Percentiles rank a stretch among this genome's conserved stretches.
Conservation (phyloP, 2,888 invertebrate genomes). For the Pilophorus perplexus region DNA sequence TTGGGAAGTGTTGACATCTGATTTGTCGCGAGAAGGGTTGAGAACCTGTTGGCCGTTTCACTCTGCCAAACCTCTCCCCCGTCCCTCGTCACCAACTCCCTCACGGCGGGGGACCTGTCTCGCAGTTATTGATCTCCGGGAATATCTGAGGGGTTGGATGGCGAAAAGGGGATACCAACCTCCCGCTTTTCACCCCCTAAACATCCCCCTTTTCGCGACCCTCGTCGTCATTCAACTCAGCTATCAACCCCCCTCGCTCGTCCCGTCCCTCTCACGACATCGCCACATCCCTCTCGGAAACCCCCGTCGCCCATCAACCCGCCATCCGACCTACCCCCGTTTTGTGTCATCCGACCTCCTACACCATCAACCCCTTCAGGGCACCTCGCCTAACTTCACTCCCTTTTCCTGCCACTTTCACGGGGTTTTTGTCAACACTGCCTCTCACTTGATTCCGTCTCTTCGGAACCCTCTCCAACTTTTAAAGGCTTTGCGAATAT, state of each 20-base stretch:
- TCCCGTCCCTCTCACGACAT: no score
- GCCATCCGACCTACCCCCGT: neutral
- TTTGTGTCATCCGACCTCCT: neutral
- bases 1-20: conserved; percentile 32
- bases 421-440: conserved; percentile 16
- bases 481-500: conserved; percentile 9
- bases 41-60: conserved; percentile 18
- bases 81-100: no score
- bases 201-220: conserved; percentile 6
- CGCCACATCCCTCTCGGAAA: no score
- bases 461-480: neutral
- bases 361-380: no score
- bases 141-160: conserved; percentile 15
- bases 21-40: conserved; percentile 20
- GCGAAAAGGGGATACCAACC: conserved; percentile 5
- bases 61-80: neutral
- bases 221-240: no score
- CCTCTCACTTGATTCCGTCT: conserved; percentile 7
- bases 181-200: conserved; percentile 2
- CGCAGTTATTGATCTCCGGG: conserved; percentile 31
- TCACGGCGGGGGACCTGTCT: no score
- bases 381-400: no score
- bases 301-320: neutral
- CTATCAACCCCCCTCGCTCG: no score
- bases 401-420: conserved; percentile 19